Conservation (phyloP, 2,797 vertebrate species). For the Amazona ochrocephala region DNA sequence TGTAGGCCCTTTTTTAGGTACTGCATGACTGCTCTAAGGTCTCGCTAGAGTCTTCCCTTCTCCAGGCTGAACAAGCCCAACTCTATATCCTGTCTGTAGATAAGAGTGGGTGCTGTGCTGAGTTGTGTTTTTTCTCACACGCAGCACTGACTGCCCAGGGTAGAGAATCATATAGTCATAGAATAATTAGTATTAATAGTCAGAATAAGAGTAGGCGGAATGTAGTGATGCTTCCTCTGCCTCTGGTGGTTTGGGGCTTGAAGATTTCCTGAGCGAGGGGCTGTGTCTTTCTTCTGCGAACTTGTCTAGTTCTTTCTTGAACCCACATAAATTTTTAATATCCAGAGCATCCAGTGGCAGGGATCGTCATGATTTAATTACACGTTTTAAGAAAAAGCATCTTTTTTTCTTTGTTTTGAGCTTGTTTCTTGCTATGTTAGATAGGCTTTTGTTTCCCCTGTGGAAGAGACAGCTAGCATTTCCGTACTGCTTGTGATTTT, state of each 20-base stretch:
- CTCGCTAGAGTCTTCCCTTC: neutral
- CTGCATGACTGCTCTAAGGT: neutral
- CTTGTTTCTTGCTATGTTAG: neutral
- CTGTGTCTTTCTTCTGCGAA: constrained; percentile 35
- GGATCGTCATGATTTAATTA: neutral
- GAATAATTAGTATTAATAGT: neutral
- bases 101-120: neutral
- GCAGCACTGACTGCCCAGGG: neutral
- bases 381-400: neutral
- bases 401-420: neutral
- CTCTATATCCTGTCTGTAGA: neutral
- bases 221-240: neutral
- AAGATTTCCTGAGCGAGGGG: constrained; percentile 8
- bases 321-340: neutral
- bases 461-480: neutral
- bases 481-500: neutral
- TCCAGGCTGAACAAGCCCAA: neutral
- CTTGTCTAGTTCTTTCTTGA: neutral
- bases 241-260: neutral
- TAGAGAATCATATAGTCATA: neutral
- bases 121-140: neutral
- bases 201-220: neutral
- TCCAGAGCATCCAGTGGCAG: neutral
- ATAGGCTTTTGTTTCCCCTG: neutral
- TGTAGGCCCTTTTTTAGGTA: neutral